Evolutionary conservation across 2,797 vertebrate genomes (phyloP).

Genomic region (Cuculus canorus): DNA sequence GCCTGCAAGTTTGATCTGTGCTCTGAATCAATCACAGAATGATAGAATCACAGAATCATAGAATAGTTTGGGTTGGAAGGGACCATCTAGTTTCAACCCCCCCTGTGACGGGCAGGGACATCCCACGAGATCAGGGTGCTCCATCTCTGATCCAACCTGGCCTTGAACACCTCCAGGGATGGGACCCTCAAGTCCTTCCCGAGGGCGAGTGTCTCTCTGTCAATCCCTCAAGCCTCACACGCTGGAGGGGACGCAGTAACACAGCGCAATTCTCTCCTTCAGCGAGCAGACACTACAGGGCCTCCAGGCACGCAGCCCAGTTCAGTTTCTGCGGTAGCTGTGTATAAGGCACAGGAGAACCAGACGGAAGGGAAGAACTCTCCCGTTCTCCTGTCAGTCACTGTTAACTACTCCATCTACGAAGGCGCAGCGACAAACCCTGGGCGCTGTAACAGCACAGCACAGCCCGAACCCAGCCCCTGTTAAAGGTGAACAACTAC

Average conservation of each 20-base stretch:
- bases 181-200: background rate
- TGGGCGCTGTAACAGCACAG: background rate
- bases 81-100: too few species aligned
- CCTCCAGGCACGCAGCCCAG: background rate
- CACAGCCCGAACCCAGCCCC: background rate
- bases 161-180: too few species aligned
- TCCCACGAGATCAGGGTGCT: too few species aligned
- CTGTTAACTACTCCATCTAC: background rate
- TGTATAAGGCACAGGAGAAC: background rate
- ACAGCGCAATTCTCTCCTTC: background rate
- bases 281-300: rapidly evolving
- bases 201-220: background rate
- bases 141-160: too few species aligned
- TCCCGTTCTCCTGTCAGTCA: background rate
- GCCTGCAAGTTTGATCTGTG: background rate
- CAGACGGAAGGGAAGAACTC: background rate
- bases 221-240: background rate
- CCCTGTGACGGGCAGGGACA: too few species aligned
- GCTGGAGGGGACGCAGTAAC: background rate
- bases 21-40: background rate
- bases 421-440: background rate
- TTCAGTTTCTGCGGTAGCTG: background rate
- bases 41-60: too few species aligned
- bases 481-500: too few species aligned
- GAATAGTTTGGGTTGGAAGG: too few species aligned